Base-by-base conservation (phyloP, 1,140 invertebrate species). In the Trichonephila clavipes region DNA sequence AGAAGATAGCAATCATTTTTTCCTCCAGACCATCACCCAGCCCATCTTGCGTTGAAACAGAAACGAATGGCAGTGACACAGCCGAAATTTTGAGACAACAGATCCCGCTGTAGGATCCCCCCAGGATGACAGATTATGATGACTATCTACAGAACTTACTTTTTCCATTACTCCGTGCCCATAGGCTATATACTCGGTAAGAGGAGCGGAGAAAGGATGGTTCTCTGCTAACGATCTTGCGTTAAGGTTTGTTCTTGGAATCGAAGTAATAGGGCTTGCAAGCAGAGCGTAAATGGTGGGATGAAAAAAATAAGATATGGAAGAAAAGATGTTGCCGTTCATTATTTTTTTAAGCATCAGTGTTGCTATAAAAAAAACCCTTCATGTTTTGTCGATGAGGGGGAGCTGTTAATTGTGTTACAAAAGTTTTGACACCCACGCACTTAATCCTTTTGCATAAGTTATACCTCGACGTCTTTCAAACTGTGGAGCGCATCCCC, bases 111-210 rank as follows among this genome's bases (percentile, higher is more conserved):
- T 51, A 51, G 51, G 5, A 64, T 58, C n/a, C 44, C 85, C 85
- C 21, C 18, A 24, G 85, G 85, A 24, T 87, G 85, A 87, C 85
- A 87, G 85, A 87, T 87, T 87, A 87, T 87, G 85, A 87, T 87
- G 85, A 87, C 85, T 61, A 62, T 87, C 61, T 87, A n/a, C 85
- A 34, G 12, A 64, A 61, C 85, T 87, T 64, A 87, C 34, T 87
- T 87, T 87, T 87, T 87, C 85, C 85, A 87, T 87, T 87, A 87
- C 85, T 64, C 58, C 59, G 12, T 24, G 58, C 85, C 85, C 59
- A 12, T 12, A 14, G 85, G 85, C 51, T 62, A 87, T 61, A 18
- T 34, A 16, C 18, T 64, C 5, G 6, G 62, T 7, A 7, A 7
- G 51, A 51, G 51, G 51, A 51, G 10, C 2, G 51, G 5, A 0